Percentiles rank a stretch among this genome's conserved stretches.
phyloP scores from a whole-genome alignment of 64 coral and sea anemone genomes.

The Pachyseris speciosa region DNA sequence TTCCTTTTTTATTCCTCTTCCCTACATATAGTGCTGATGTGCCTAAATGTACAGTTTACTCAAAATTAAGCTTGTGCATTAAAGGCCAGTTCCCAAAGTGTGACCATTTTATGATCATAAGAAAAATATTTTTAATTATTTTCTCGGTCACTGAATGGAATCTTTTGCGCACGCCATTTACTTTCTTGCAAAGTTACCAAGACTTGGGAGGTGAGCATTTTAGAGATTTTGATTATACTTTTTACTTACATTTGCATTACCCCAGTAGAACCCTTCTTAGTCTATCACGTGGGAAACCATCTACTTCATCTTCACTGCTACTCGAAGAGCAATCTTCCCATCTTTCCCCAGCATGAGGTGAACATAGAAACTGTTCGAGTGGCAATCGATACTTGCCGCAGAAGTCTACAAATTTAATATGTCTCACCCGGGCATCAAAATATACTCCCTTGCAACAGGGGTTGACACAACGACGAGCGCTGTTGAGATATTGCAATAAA shows the following conservation, averaged over 20 bases:
- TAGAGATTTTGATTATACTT: not conserved
- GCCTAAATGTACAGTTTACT: no score
- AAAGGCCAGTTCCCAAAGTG: no score
- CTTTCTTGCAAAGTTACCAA: not conserved
- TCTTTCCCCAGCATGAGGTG: conserved; percentile 93
- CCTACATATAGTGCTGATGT: no score
- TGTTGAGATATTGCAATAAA: conserved; percentile 89
- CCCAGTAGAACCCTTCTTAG: conserved; percentile 92
- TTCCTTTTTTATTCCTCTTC: no score
- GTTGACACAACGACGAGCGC: conserved; percentile 90
- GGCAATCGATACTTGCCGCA: conserved; percentile 98
- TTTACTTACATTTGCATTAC: not conserved
- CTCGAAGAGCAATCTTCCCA: conserved; percentile 83
- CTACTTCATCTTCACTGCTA: conserved; percentile 91
- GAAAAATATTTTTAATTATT: no score
- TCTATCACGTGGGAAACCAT: conserved; percentile 66
- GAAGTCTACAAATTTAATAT: conserved; percentile 99
- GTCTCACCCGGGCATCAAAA: conserved; percentile 88
- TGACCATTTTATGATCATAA: no score
- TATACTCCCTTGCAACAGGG: conserved; percentile 94
- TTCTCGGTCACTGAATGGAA: no score
- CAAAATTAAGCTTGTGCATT: no score
- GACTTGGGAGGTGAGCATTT: not conserved
- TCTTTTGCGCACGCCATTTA: no score
- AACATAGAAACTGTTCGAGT: conserved; percentile 97